Evolutionary conservation across 53 echinoderm and acorn worm species (phyloP), one percentile per base, ranked within the genome.

Genomic region (Patiria pectinifera): DNA sequence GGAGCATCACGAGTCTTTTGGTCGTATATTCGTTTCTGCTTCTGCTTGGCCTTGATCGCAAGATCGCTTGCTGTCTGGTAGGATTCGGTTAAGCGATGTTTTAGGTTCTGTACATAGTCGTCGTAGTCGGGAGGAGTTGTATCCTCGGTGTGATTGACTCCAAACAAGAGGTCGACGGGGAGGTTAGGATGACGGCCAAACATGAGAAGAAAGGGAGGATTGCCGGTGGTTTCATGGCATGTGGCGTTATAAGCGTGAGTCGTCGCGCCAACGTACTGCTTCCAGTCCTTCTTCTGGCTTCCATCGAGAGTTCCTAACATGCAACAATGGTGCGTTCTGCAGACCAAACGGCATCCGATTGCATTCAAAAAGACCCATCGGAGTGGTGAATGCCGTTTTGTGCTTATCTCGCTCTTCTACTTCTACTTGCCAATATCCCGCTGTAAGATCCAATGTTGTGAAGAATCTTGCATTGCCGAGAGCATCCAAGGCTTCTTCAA

Each of bases 271-370:
- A 16, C 81, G 6, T 93, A 75, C 53, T 66, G 53, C 76, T 93
- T 93, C 92, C 92, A 95, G 62, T 93, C 82, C 0, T 48, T 19
- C 84, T 93, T 91, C 53, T 94, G 79, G 2, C 89, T 84, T 49
- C 3, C 6, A 6, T 49, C 46, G 0, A 94, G 83, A 1, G 94
- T 92, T 0, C 92, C 89, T 0, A 94, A 49, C 93, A 95, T 95
- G 6, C 3, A 92, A 89, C 15, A 95, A 18, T 3, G 93, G 92
- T 0, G 94, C 94, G 62, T 93, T 93, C 16, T 80, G 78, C 6
- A 95, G 70, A 10, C 94, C 95, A 80, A 95, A 92, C n/a, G n/a
- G n/a, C n/a, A n/a, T n/a, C n/a, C n/a, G n/a, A n/a, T n/a, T n/a
- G n/a, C n/a, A n/a, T n/a, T n/a, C n/a, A n/a, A n/a, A n/a, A n/a